Percentiles rank a stretch among this genome's conserved stretches.
phyloP scores from a whole-genome alignment of 2,113 vertebrate genomes.

The Sterrhoptilus dennistouni region DNA sequence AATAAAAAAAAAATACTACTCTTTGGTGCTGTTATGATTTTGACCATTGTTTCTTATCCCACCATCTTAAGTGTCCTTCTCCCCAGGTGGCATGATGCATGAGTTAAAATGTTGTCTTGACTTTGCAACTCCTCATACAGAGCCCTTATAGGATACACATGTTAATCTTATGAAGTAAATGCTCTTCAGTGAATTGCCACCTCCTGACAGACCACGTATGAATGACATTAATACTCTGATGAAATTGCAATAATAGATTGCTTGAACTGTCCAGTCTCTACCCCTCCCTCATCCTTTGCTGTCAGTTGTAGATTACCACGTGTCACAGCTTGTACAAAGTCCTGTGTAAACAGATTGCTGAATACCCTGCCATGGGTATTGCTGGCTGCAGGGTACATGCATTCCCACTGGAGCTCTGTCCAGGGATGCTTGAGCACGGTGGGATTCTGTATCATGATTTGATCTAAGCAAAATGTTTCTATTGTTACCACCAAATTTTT shows the following conservation, averaged over 20 bases:
- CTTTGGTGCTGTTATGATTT: neutral
- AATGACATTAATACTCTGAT: neutral
- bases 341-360: neutral
- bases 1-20: neutral
- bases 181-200: neutral
- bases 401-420: neutral
- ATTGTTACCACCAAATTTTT: neutral
- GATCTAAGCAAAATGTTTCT: neutral
- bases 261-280: neutral
- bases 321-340: neutral
- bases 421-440: neutral
- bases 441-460: neutral
- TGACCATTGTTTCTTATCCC: neutral
- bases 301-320: neutral
- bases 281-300: neutral
- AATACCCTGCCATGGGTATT: neutral
- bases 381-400: neutral
- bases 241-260: neutral
- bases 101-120: neutral
- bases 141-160: neutral
- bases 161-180: neutral
- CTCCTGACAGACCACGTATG: neutral
- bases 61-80: neutral
- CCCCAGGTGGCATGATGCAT: rapidly evolving
- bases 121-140: neutral